phyloP scores from a whole-genome alignment of 1,140 invertebrate genomes.

The Apolygus lucorum region DNA sequence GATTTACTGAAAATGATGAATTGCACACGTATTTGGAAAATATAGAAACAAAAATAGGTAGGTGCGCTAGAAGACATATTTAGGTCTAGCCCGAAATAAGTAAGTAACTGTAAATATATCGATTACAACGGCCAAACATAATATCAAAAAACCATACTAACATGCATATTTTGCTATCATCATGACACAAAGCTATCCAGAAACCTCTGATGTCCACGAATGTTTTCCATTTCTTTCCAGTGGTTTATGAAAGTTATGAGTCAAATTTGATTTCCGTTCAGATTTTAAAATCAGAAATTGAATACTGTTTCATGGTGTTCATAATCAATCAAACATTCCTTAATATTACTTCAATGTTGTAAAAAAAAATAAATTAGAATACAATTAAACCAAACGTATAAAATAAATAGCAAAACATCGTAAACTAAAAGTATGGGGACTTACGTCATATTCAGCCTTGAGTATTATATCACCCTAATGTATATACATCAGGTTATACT shows the following conservation, averaged over 20 bases:
- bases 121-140: no score
- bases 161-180: no score
- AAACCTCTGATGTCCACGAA: background rate
- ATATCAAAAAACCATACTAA: no score
- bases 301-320: background rate
- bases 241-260: background rate
- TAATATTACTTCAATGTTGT: background rate
- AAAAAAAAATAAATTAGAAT: background rate
- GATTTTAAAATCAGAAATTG: background rate
- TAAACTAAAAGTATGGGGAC: background rate
- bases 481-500: background rate
- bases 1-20: no score
- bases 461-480: slow-evolving; percentile 2
- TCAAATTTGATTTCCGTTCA: background rate
- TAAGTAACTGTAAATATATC: no score
- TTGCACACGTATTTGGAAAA: no score
- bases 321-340: background rate
- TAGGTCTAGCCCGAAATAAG: no score
- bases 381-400: background rate
- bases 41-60: no score
- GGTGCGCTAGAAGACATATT: no score
- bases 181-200: background rate
- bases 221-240: background rate
- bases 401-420: background rate
- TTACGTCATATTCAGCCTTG: slow-evolving; percentile 16